Conservation (phyloP, 2,888 invertebrate species). For the Drosophila koepferae region DNA sequence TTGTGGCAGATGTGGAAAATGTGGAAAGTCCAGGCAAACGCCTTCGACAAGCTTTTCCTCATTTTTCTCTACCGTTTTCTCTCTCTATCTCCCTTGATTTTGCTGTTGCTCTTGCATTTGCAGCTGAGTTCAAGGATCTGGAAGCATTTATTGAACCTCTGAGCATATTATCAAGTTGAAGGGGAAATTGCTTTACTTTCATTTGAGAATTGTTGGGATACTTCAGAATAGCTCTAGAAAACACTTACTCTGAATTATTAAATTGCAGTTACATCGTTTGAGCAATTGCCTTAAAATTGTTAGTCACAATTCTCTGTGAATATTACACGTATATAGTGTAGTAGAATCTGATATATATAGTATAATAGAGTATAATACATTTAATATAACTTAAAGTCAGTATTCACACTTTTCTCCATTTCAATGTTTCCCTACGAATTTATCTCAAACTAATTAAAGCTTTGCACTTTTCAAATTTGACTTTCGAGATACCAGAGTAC, state of each 20-base stretch:
- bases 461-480: neutral
- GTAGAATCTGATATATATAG: too few relatives aligned
- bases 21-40: slow-evolving; percentile 34
- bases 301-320: neutral
- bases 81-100: neutral
- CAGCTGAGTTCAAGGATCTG: slow-evolving; percentile 61
- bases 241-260: slow-evolving; percentile 39
- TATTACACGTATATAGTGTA: neutral
- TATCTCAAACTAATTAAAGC: slow-evolving; percentile 2
- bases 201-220: slow-evolving; percentile 26
- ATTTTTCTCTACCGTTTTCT: neutral
- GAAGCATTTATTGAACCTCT: slow-evolving; percentile 17
- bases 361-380: neutral
- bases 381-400: neutral
- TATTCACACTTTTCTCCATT: too few relatives aligned
- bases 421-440: neutral
- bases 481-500: neutral
- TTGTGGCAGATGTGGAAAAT: slow-evolving; percentile 42
- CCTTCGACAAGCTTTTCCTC: slow-evolving; percentile 52
- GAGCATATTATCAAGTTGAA: slow-evolving; percentile 40
- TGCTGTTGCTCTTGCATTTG: slow-evolving; percentile 8
- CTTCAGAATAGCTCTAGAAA: slow-evolving; percentile 33
- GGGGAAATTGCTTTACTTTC: slow-evolving; percentile 45
- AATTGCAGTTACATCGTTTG: slow-evolving; percentile 5
- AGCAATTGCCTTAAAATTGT: neutral